Percentiles rank a stretch among this genome's conserved stretches.
Conservation (phyloP, 2,888 invertebrate genomes). For the Brenthis hecate region DNA sequence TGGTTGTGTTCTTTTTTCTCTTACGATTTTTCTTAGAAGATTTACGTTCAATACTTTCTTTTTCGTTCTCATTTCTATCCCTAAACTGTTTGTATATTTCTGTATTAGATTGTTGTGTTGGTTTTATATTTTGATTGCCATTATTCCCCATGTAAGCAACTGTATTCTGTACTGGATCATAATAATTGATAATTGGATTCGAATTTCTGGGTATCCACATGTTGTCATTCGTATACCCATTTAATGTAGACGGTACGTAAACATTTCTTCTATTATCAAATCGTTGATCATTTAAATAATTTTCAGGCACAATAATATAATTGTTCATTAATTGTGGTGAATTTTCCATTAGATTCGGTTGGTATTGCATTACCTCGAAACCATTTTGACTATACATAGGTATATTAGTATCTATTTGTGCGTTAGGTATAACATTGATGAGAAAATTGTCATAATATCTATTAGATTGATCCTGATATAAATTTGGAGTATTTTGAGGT, state of each 20-base stretch:
- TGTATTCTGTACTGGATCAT: neutral
- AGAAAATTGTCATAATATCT: slow-evolving; percentile 45
- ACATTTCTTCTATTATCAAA: slow-evolving; percentile 1
- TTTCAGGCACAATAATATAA: slow-evolving; percentile 52
- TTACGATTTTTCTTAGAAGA: neutral
- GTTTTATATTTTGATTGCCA: neutral
- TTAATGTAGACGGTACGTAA: neutral
- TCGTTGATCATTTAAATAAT: slow-evolving; percentile 42
- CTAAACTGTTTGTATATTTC: neutral
- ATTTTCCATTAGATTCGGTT: neutral
- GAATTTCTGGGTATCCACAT: neutral
- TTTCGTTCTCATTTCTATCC: neutral
- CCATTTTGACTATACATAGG: slow-evolving; percentile 48
- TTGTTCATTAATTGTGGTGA: slow-evolving; percentile 53
- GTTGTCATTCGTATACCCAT: neutral
- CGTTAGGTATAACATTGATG: slow-evolving; percentile 19
- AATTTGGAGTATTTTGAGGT: slow-evolving; percentile 41
- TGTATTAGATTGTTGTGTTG: neutral
- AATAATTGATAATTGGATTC: neutral
- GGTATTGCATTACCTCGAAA: slow-evolving; percentile 33
- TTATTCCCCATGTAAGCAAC: neutral
- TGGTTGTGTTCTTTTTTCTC: neutral
- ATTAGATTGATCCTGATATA: slow-evolving; percentile 41
- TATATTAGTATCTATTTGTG: slow-evolving; percentile 27
- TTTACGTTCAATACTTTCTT: neutral